These are phyloP conservation scores for Automeris io DNA, from an alignment of 2,888 invertebrate species.

Conservation along the genomic window DNA sequence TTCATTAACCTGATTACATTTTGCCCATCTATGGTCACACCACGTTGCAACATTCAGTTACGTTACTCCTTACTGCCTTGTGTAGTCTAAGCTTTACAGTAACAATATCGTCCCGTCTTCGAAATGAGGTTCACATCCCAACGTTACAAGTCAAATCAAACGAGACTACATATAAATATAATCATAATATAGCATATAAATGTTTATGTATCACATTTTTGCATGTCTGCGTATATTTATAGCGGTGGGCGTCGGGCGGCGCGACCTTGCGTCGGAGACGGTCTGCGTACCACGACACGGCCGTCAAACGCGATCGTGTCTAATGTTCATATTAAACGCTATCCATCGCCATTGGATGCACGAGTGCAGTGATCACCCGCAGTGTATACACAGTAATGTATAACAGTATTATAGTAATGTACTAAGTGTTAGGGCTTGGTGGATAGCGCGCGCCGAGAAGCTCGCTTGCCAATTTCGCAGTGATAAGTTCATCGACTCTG, in stretches of 20 bases:
- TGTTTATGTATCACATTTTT: slow-evolving; percentile 65
- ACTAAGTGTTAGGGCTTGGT: slow-evolving; percentile 18
- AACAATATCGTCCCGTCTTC: background rate
- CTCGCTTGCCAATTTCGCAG: slow-evolving; percentile 70
- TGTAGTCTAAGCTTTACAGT: no score
- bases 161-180: slow-evolving; percentile 23
- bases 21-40: no score
- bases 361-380: background rate
- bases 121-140: slow-evolving; percentile 18
- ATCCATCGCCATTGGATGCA: slow-evolving; percentile 22
- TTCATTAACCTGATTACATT: no score
- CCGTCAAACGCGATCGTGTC: background rate
- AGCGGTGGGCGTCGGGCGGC: slow-evolving; percentile 60
- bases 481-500: slow-evolving; percentile 69
- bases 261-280: slow-evolving; percentile 70
- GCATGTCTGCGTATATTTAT: slow-evolving; percentile 71
- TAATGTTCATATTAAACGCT: slow-evolving; percentile 18
- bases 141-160: slow-evolving; percentile 26
- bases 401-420: background rate
- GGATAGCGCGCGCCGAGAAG: slow-evolving; percentile 47
- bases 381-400: slow-evolving; percentile 9
- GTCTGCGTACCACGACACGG: slow-evolving; percentile 28
- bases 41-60: no score
- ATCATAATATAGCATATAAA: slow-evolving; percentile 51
- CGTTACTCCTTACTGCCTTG: no score